Conservation (phyloP, 2,797 vertebrate species). For the Gobionotothen gibberifrons region DNA sequence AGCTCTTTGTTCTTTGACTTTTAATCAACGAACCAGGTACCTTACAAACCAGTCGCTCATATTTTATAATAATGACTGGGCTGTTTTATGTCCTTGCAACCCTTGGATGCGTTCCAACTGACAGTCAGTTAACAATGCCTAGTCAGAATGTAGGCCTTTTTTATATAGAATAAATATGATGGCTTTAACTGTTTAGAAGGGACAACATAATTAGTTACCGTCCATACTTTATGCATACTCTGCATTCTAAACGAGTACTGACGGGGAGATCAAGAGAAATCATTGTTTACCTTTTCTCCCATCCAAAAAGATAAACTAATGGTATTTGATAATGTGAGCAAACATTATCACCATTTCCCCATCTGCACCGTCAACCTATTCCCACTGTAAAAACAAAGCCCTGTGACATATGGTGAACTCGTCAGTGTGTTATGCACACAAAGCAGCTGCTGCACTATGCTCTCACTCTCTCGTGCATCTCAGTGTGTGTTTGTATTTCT, state of each 20-base stretch:
- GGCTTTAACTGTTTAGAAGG: background rate
- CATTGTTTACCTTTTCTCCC: slow-evolving; percentile 5
- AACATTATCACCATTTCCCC: slow-evolving; percentile 32
- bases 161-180: background rate
- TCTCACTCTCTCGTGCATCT: slow-evolving; percentile 33
- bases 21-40: background rate
- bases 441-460: slow-evolving; percentile 54
- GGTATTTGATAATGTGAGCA: slow-evolving; percentile 18
- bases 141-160: background rate
- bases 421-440: slow-evolving; percentile 53
- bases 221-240: background rate
- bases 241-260: slow-evolving; percentile 9
- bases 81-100: background rate
- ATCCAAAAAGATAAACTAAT: slow-evolving; percentile 25
- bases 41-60: background rate
- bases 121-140: background rate
- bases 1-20: background rate
- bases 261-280: slow-evolving; percentile 27
- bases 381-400: slow-evolving; percentile 59
- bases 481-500: slow-evolving; percentile 32
- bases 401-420: slow-evolving; percentile 66
- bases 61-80: background rate
- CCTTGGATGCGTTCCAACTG: background rate
- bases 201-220: background rate
- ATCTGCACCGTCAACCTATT: slow-evolving; percentile 37